Conservation (phyloP, 2,888 invertebrate species). For the Cosmorhoe ocellata region DNA sequence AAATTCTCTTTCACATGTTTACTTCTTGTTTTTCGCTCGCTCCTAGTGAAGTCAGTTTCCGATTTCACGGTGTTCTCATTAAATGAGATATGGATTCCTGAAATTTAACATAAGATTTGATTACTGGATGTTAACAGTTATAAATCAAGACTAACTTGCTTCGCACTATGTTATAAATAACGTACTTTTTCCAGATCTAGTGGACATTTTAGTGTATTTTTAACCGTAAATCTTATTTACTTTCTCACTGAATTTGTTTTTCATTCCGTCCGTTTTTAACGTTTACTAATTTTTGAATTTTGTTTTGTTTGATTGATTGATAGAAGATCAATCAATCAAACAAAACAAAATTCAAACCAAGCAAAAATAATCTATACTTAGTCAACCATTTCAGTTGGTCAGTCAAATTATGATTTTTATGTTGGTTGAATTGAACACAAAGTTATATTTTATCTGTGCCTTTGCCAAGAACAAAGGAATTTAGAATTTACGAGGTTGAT, state of each 20-base stretch:
- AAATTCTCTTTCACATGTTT: slow-evolving; percentile 52
- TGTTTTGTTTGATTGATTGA: slow-evolving; percentile 1
- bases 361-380: too few species aligned
- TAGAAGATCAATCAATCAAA: too few species aligned
- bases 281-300: slow-evolving; percentile 40
- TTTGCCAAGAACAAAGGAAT: too few species aligned
- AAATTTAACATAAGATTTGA: slow-evolving; percentile 19
- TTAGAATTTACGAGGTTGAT: too few species aligned
- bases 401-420: too few species aligned
- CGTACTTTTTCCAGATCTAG: slow-evolving; percentile 74
- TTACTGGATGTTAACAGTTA: too few species aligned
- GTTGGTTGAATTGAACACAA: too few species aligned
- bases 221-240: background rate
- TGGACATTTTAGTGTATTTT: slow-evolving; percentile 53
- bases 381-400: too few species aligned
- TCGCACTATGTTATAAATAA: slow-evolving; percentile 15
- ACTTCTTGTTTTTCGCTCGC: slow-evolving; percentile 56
- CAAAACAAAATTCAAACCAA: too few species aligned
- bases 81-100: slow-evolving; percentile 61
- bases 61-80: slow-evolving; percentile 36
- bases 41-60: slow-evolving; percentile 40
- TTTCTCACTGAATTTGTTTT: slow-evolving; percentile 13
- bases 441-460: too few species aligned
- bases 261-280: slow-evolving; percentile 38
- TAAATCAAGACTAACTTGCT: too few species aligned